Base-by-base conservation (phyloP, 2,888 invertebrate species). In the Drosophila nigritarsus region DNA sequence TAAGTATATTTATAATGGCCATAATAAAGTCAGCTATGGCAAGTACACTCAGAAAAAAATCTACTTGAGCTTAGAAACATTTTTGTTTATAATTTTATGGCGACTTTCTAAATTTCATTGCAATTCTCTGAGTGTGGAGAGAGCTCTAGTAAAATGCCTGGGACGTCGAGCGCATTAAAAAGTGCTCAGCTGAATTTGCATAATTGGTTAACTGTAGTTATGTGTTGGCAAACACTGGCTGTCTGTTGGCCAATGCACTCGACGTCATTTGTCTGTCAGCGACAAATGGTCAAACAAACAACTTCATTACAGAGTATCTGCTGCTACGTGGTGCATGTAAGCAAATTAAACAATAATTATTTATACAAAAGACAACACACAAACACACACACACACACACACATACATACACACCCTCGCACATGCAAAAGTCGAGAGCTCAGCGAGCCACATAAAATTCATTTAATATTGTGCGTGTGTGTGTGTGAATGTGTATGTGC, bases 321-420 rank as follows among this genome's bases (percentile, higher is more conserved):
- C 24, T 18, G 53, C 8, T 29, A 27, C 68, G 65, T 60, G 59
- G 29, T 36, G 66, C 58, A 72, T 36, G 68, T 73, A 51, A 69
- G 74, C 89, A 87, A 85, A 89, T 85, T 84, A 84, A 87, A 87
- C 80, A 77, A 89, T 85, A 82, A 85, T 87, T 82, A 89, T 87
- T 83, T 85, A 79, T 73, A 69, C 70, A 75, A 76, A 66, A 76
- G 75, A 71, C 32, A 24, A 48, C 15, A 59, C 34, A 20, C 13
- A 15, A 7, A 20, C 15, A 36, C 24, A 53, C 32, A 0, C 32
- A 32, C 18, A 8, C 45, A 4, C 15, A 20, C 63, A 36, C 15
- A 34, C 65, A 58, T 6, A 7, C 54, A 38, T 34, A 27, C 27
- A 38, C 54, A 48, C 72, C 66, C 68, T 53, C 65, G 36, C 40